Percentiles rank a stretch among this genome's conserved stretches.
Evolutionary conservation across 1,140 invertebrate species (phyloP).

Genomic region (Pentalonia nigronervosa): DNA sequence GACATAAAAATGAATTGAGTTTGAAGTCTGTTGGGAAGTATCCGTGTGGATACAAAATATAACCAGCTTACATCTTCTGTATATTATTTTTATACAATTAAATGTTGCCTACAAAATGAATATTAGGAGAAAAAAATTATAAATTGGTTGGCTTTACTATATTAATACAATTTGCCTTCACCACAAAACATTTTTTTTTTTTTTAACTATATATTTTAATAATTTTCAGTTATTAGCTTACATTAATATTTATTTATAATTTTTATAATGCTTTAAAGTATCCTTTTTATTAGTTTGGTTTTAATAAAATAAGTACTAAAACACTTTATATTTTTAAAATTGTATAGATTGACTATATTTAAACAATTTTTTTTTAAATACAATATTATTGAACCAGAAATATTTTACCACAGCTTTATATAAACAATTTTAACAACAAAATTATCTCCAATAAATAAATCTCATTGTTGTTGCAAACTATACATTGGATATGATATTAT

Average conservation of each 20-base stretch:
- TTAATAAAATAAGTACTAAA: not conserved
- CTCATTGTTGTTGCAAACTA: too few relatives aligned
- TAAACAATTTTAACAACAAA: too few relatives aligned
- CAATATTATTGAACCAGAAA: too few relatives aligned
- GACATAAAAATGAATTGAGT: not conserved
- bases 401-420: too few relatives aligned
- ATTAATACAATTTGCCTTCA: not conserved
- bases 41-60: not conserved
- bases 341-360: not conserved
- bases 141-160: too few relatives aligned
- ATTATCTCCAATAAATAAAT: too few relatives aligned
- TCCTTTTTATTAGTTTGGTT: not conserved
- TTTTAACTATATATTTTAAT: conserved; percentile 1
- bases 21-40: not conserved
- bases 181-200: too few relatives aligned
- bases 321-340: not conserved
- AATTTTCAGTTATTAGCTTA: not conserved
- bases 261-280: not conserved
- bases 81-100: not conserved
- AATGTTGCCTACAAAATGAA: not conserved
- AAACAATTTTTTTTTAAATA: not conserved
- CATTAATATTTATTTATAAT: too few relatives aligned
- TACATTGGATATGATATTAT: not conserved
- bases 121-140: not conserved
- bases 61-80: not conserved